Evolutionary conservation across 2,888 invertebrate species (phyloP).

Genomic region (Lamellibrachia columna): DNA sequence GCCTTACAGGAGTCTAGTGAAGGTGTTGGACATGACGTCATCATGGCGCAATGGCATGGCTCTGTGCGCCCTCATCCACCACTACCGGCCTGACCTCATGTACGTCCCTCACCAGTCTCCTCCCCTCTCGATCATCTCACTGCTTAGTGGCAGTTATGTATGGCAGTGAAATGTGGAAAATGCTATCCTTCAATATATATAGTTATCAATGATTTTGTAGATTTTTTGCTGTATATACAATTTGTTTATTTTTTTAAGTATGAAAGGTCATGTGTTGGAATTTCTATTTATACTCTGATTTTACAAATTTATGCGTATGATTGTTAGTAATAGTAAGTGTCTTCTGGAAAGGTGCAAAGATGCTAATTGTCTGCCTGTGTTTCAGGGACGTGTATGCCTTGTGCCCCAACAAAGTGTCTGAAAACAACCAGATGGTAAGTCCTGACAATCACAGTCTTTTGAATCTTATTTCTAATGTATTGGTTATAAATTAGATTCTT

Average conservation of each 20-base stretch:
- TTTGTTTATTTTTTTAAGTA: too few species aligned
- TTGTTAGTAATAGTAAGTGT: too few species aligned
- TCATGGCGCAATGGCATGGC: conserved; percentile 77
- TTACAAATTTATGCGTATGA: too few species aligned
- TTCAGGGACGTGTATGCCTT: conserved; percentile 77
- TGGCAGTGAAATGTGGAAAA: too few species aligned
- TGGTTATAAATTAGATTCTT: background rate
- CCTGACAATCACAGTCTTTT: background rate
- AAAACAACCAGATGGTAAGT: conserved; percentile 76
- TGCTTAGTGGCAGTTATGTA: too few species aligned
- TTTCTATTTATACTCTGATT: too few species aligned
- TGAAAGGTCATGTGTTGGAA: too few species aligned
- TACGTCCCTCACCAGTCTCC: conserved; percentile 42
- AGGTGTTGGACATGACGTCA: conserved; percentile 75
- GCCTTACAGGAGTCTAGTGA: conserved; percentile 70
- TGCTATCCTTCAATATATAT: too few species aligned
- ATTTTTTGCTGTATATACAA: too few species aligned
- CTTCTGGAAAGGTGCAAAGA: background rate
- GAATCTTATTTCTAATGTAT: background rate
- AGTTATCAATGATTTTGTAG: too few species aligned
- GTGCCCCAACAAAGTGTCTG: conserved; percentile 73
- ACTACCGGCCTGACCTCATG: conserved; percentile 87
- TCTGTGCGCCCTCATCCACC: conserved; percentile 79
- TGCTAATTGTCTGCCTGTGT: conserved; percentile 1
- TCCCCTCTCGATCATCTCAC: background rate